These are phyloP conservation scores for Anadara kagoshimensis DNA, from an alignment of 1,140 invertebrate species.

Conservation along the genomic window DNA sequence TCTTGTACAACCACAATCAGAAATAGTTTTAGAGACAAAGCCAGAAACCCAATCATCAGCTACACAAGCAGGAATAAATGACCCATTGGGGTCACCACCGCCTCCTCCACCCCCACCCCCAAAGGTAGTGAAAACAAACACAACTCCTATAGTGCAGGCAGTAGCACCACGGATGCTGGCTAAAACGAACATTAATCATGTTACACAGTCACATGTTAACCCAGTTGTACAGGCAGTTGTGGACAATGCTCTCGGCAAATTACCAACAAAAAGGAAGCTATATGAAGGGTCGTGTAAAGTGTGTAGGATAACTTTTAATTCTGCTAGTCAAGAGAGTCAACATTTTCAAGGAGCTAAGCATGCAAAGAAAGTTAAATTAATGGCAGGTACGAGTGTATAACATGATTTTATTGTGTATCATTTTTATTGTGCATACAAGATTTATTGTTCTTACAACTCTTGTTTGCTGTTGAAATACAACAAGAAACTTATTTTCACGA, in stretches of 20 bases:
- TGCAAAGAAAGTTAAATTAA: conserved; percentile 9
- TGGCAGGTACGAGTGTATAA: background rate
- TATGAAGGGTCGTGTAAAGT: background rate
- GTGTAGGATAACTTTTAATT: conserved; percentile 3
- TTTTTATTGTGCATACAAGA: too few species aligned
- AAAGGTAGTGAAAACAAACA: background rate
- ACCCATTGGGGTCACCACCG: background rate
- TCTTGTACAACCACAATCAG: background rate
- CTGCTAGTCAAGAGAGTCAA: background rate
- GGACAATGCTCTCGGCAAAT: conserved; percentile 14
- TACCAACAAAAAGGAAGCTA: conserved; percentile 4
- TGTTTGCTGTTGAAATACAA: too few species aligned
- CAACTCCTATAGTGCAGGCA: background rate
- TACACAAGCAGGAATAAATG: background rate
- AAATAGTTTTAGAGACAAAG: too few species aligned
- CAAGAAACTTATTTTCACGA: too few species aligned
- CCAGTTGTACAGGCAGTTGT: conserved; percentile 6
- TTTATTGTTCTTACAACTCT: too few species aligned
- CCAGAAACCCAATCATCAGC: background rate
- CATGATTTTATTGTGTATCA: too few species aligned
- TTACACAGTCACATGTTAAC: background rate
- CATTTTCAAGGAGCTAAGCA: conserved; percentile 3
- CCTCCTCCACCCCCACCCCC: background rate
- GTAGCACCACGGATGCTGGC: background rate
- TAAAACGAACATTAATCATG: background rate